Conservation (phyloP, 2,797 vertebrate species). For the Hybognathus amarus region DNA sequence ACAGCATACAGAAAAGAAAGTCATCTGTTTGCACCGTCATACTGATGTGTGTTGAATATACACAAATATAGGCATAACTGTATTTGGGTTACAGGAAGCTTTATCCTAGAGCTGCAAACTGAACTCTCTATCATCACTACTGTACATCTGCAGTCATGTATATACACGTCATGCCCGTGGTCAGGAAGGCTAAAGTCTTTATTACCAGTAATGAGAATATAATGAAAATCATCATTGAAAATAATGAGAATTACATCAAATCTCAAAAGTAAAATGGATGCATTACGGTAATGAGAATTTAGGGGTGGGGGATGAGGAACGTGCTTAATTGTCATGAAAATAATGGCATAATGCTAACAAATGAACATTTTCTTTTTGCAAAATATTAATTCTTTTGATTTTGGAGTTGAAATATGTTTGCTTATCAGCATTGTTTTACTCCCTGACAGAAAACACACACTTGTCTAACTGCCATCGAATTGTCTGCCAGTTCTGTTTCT, state of each 20-base stretch:
- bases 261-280: slow-evolving; percentile 25
- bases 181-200: not conserved
- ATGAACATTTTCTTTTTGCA: not conserved
- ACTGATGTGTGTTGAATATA: not conserved
- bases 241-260: slow-evolving; percentile 20
- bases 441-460: not conserved
- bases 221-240: slow-evolving; percentile 22
- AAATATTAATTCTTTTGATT: not conserved
- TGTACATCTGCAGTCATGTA: not conserved
- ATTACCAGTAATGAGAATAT: slow-evolving; percentile 33
- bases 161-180: not conserved
- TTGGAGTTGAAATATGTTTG: not conserved
- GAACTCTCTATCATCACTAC: not conserved
- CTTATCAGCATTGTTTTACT: too few relatives aligned
- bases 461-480: not conserved
- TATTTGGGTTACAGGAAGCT: not conserved
- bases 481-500: slow-evolving; percentile 1
- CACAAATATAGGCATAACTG: not conserved
- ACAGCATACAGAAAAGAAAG: not conserved
- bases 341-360: not conserved
- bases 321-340: slow-evolving; percentile 30
- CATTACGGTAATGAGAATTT: slow-evolving; percentile 34
- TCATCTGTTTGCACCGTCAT: not conserved
- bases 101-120: not conserved
- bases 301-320: not conserved